Percentiles rank a stretch among this genome's conserved stretches.
Evolutionary conservation across 2,113 vertebrate species (phyloP).

Genomic region (Cygnus atratus): DNA sequence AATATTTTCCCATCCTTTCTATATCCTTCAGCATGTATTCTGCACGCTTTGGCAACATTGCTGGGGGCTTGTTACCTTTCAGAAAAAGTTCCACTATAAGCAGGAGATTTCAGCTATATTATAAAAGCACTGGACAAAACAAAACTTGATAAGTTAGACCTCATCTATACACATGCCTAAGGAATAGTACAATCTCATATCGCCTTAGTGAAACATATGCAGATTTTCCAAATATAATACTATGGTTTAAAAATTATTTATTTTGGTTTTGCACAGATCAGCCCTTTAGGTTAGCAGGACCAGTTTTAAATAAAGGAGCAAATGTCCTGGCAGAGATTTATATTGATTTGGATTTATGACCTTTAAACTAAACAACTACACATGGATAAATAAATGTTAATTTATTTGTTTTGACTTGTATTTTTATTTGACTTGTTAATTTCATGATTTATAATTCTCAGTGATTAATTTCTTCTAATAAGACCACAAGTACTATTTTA

Average conservation of each 20-base stretch:
- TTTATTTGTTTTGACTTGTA: no score
- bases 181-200: background rate
- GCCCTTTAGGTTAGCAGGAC: background rate
- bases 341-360: background rate
- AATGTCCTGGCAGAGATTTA: background rate
- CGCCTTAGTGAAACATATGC: background rate
- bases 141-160: background rate
- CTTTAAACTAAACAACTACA: background rate
- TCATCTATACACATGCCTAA: background rate
- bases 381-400: background rate
- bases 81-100: background rate
- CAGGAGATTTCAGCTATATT: background rate
- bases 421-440: background rate
- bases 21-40: constrained; percentile 81
- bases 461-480: background rate
- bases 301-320: background rate
- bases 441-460: background rate
- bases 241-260: background rate
- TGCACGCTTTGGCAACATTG: constrained; percentile 80
- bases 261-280: background rate
- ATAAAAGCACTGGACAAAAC: background rate
- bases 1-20: constrained; percentile 70
- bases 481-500: background rate
- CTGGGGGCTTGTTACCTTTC: constrained; percentile 86
- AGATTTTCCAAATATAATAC: background rate